Base-by-base conservation (phyloP, 2,888 invertebrate genomes). In the Xestia sexstrigata region DNA sequence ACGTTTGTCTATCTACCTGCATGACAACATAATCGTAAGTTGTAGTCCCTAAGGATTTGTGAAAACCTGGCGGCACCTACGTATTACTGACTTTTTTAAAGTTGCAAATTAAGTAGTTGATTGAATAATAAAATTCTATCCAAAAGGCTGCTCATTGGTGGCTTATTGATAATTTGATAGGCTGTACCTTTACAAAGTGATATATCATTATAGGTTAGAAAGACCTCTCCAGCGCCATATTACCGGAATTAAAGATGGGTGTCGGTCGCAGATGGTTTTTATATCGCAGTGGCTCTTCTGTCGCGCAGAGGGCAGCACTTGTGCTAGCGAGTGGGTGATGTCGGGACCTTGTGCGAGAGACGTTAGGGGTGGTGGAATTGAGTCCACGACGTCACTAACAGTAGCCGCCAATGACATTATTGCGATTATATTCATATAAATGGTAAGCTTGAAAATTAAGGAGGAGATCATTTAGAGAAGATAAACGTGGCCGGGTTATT, bases 261-360 rank as follows among this genome's bases (percentile, higher is more conserved):
- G 84, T 87, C 67, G 62, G 26, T 26, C 62, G 62, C 81, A 77
- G 77, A 75, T 74, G 75, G 62, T 71, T 75, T 70, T 75, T 74
- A 74, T 69, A 66, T 39, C 7, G 26, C 68, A 58, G 63, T 23
- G 83, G 62, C 76, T 55, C 74, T 72, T 13, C 1, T 26, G 0
- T 55, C 49, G 76, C 42, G 55, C 26, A 35, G 70, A 47, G 42
- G 58, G 67, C 62, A 52, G 78, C 49, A 23, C 78, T 62, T n/a
- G 83, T 68, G 60, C 47, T 13, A 58, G 70, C n/a, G 3, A 39
- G n/a, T 63, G 63, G 23, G 9, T 79, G 58, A 42, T 26, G 60
- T 60, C 13, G 76, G n/a, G 13, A 26, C n/a, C 8, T 23, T 30
- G 42, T 73, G 52, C 13, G 15, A 17, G 17, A 17, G 52, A 42